These are phyloP conservation scores for Dufourea novaeangliae DNA, from an alignment of 1,140 invertebrate species.

Conservation along the genomic window DNA sequence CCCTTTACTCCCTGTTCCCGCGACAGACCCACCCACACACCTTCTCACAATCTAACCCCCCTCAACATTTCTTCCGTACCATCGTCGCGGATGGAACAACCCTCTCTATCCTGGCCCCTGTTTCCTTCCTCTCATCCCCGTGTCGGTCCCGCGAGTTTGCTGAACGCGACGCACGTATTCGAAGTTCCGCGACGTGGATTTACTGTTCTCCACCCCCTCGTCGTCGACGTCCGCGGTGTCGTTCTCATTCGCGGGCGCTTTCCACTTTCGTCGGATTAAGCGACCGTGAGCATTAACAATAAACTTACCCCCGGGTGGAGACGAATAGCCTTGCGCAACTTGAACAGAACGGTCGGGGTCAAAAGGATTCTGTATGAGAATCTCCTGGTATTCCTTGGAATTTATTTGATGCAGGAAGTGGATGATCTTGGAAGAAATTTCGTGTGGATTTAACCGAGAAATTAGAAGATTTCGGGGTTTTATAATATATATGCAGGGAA, in stretches of 20 bases:
- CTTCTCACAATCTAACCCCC: too few relatives aligned
- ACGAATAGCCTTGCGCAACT: background rate
- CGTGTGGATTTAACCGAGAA: too few relatives aligned
- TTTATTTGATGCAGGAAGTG: too few relatives aligned
- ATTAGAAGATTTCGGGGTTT: too few relatives aligned
- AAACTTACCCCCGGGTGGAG: background rate
- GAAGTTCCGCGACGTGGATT: constrained; percentile 59
- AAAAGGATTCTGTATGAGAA: background rate
- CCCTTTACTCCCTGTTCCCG: background rate
- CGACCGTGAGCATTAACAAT: constrained; percentile 4
- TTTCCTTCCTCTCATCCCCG: constrained; percentile 6
- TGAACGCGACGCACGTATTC: constrained; percentile 11
- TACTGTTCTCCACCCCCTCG: constrained; percentile 53
- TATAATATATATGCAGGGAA: too few relatives aligned
- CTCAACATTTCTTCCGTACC: background rate
- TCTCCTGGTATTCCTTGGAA: background rate
- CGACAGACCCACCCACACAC: too few relatives aligned
- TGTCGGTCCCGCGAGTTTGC: background rate
- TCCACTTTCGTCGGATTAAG: constrained; percentile 45
- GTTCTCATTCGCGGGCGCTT: constrained; percentile 21
- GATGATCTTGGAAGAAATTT: too few relatives aligned
- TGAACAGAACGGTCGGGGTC: background rate
- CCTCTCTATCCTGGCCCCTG: too few relatives aligned
- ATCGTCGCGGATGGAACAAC: background rate
- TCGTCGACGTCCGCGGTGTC: constrained; percentile 41